Evolutionary conservation across 1,140 invertebrate species (phyloP).

Genomic region (Drosophila kepulauana): DNA sequence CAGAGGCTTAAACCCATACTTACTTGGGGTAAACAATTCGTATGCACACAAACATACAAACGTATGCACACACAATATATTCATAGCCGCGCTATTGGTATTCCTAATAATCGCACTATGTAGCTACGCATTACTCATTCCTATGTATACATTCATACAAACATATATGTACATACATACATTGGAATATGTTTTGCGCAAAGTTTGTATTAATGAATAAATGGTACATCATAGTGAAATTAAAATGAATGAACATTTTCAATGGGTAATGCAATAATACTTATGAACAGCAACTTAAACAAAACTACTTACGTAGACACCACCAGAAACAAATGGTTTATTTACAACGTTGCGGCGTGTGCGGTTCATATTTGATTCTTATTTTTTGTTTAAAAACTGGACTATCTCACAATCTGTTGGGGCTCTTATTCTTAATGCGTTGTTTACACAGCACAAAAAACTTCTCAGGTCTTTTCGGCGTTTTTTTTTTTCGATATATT

Average conservation of each 20-base stretch:
- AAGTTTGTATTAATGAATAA: neutral
- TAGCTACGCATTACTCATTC: neutral
- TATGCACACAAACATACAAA: slow-evolving; percentile 19
- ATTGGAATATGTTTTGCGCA: neutral
- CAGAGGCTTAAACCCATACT: slow-evolving; percentile 9
- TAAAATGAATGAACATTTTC: slow-evolving; percentile 11
- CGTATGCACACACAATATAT: slow-evolving; percentile 11
- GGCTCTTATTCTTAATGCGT: neutral
- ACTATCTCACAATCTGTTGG: neutral
- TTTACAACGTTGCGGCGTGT: slow-evolving; percentile 35
- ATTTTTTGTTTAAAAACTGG: neutral
- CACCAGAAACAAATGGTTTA: slow-evolving; percentile 61
- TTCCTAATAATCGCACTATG: slow-evolving; percentile 6
- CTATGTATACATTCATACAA: slow-evolving; percentile 1
- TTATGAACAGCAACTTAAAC: neutral
- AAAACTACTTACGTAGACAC: slow-evolving; percentile 62
- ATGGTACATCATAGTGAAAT: slow-evolving; percentile 1
- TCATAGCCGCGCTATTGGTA: neutral
- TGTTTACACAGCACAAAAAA: too few species aligned
- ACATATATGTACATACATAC: slow-evolving; percentile 2
- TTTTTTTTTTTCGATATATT: too few species aligned
- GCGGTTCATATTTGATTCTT: slow-evolving; percentile 53
- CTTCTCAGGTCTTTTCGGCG: too few species aligned
- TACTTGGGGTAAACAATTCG: slow-evolving; percentile 1
- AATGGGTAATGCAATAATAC: slow-evolving; percentile 20